Evolutionary conservation across 2,888 invertebrate genomes (phyloP), one percentile per base, ranked within the genome.

Genomic region (Dusona sp.): DNA sequence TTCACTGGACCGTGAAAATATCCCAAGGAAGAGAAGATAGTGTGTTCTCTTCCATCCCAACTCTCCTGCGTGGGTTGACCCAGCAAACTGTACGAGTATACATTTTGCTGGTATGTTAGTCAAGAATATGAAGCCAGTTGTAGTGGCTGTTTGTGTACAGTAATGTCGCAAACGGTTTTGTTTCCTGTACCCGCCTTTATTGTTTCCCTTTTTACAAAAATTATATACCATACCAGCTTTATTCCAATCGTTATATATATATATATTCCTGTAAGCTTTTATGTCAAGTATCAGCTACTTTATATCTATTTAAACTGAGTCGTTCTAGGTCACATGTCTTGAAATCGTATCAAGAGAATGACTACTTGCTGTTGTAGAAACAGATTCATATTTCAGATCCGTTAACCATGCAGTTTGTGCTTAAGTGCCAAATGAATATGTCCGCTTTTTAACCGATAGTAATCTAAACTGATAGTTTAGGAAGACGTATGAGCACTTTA

Each of bases 1-100:
- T 79, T 81, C 81, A 75, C 70, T 86, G 81, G 79, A 57, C 84
- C 79, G 81, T 70, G 84, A 78, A 84, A 86, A 86, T 84, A 84
- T 84, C 79, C 74, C 86, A 78, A 81, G 81, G 67, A 74, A 84
- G 72, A 61, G 42, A 36, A 80, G 81, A 86, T 86, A 83, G 79
- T 38, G 77, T 65, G 74, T 75, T 82, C 81, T 57, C 45, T 85
- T 84, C 54, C 36, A 65, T 70, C n/a, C 57, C 42, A 70, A 64
- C 61, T 68, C 33, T 54, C 51, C 25, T 57, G 54, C 64, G 19
- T 67, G 42, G 29, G 73, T 86, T 81, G 81, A 79, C 81, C 77
- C 74, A 29, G 57, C 78, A 45, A 82, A 48, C 67, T 68, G 38
- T 68, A 64, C 33, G 3, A 38, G 11, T n/a, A 13, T 74, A 61